Evolutionary conservation across 2,888 invertebrate species (phyloP).

Genomic region (Panopea generosa): DNA sequence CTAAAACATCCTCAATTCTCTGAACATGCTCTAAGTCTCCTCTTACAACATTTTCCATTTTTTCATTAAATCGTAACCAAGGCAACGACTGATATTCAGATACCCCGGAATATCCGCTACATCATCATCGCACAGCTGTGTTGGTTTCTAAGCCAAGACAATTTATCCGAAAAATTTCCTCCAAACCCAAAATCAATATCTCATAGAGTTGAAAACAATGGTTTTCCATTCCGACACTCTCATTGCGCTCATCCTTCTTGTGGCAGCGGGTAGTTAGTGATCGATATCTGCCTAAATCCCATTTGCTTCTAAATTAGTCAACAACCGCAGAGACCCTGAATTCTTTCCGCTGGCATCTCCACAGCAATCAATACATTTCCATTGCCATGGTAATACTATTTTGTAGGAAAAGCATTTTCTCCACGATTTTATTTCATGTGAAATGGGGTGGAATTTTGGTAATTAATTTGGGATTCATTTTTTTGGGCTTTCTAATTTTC

Average conservation of each 20-base stretch:
- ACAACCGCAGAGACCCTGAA: slow-evolving; percentile 43
- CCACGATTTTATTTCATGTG: slow-evolving; percentile 20
- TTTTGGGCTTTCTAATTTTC: too few relatives aligned
- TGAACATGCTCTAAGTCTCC: too few relatives aligned
- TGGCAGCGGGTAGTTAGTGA: slow-evolving; percentile 54
- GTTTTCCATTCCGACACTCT: slow-evolving; percentile 11
- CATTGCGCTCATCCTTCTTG: background rate
- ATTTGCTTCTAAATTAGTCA: slow-evolving; percentile 49
- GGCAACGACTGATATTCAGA: too few relatives aligned
- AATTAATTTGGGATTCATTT: too few relatives aligned
- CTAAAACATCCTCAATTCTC: too few relatives aligned
- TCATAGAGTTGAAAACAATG: background rate
- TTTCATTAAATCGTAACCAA: too few relatives aligned
- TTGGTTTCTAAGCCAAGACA: background rate
- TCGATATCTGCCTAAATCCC: slow-evolving; percentile 59
- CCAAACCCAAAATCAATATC: slow-evolving; percentile 19
- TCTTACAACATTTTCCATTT: too few relatives aligned
- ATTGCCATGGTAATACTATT: slow-evolving; percentile 41
- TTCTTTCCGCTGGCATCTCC: slow-evolving; percentile 19
- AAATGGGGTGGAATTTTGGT: slow-evolving; percentile 52
- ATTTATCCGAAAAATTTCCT: slow-evolving; percentile 10
- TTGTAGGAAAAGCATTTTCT: too few relatives aligned
- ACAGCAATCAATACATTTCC: slow-evolving; percentile 46
- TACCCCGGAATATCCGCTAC: background rate
- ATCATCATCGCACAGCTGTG: slow-evolving; percentile 3